Evolutionary conservation across 1,140 invertebrate genomes (phyloP).

Genomic region (Drosophila auraria): DNA sequence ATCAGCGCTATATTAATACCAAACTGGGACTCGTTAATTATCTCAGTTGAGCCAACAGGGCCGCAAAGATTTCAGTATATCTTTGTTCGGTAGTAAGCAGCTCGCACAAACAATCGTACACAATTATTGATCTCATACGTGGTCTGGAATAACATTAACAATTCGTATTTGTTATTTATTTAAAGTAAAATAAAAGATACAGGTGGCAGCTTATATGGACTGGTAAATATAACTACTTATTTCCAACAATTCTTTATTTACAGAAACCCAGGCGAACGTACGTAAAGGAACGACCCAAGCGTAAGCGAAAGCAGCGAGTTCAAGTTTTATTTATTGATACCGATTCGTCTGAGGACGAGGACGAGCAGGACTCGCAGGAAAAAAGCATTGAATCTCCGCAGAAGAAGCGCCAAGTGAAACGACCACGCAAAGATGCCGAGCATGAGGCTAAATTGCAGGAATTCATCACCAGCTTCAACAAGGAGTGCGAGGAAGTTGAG

Average conservation of each 20-base stretch:
- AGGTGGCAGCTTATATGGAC: too few relatives aligned
- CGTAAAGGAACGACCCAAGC: slow-evolving; percentile 59
- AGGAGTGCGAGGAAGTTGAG: slow-evolving; percentile 73
- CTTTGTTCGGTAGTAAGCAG: slow-evolving; percentile 80
- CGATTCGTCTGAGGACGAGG: slow-evolving; percentile 61
- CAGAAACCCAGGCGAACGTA: slow-evolving; percentile 73
- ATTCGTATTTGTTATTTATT: too few relatives aligned
- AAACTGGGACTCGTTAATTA: slow-evolving; percentile 49
- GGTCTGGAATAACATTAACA: not conserved
- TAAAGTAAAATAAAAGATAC: too few relatives aligned
- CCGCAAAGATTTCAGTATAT: slow-evolving; percentile 74
- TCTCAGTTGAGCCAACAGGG: slow-evolving; percentile 78
- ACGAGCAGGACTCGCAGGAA: slow-evolving; percentile 51
- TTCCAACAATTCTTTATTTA: not conserved
- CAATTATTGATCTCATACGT: too few relatives aligned
- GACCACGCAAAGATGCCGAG: slow-evolving; percentile 44
- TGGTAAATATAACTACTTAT: too few relatives aligned
- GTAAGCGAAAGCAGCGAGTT: slow-evolving; percentile 69
- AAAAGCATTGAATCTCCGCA: slow-evolving; percentile 45
- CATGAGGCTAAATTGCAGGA: slow-evolving; percentile 59
- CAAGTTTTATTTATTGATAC: slow-evolving; percentile 65
- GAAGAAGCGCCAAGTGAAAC: slow-evolving; percentile 48
- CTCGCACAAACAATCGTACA: slow-evolving; percentile 48
- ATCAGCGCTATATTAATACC: slow-evolving; percentile 55
- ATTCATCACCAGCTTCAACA: slow-evolving; percentile 70